Conservation (phyloP, 2,113 vertebrate species). For the Lagenorhynchus albirostris region DNA sequence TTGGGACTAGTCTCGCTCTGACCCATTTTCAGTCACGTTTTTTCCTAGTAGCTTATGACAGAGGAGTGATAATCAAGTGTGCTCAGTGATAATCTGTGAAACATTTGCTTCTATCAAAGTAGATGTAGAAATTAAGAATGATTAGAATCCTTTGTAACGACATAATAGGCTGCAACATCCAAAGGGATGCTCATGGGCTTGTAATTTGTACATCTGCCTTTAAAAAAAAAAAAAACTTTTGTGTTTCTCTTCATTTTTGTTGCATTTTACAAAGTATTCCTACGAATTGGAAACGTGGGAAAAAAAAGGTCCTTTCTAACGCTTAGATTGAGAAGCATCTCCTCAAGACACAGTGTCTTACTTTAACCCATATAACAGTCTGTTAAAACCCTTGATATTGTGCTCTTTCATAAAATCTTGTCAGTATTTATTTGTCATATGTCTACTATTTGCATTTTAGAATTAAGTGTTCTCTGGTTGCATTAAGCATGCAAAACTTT, state of each 20-base stretch:
- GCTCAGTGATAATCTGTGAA: background rate
- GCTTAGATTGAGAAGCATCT: background rate
- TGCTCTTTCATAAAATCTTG: background rate
- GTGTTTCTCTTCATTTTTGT: background rate
- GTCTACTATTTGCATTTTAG: background rate
- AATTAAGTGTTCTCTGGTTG: background rate
- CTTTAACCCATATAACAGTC: background rate
- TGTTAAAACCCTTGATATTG: background rate
- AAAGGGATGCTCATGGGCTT: background rate
- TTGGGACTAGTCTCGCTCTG: background rate
- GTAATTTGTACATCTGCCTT: background rate
- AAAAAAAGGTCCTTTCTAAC: background rate
- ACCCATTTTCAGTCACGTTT: background rate
- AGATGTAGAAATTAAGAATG: background rate
- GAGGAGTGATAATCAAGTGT: background rate
- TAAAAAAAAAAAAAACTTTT: background rate
- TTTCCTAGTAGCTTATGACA: background rate
- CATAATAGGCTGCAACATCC: background rate
- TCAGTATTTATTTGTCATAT: background rate
- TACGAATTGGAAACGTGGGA: background rate
- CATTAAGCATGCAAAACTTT: background rate
- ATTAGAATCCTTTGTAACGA: background rate
- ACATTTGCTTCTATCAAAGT: background rate
- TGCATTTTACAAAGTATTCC: background rate
- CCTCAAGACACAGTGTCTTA: background rate